Evolutionary conservation across 2,888 invertebrate species (phyloP).

Genomic region (Chymomyza fuscimana): DNA sequence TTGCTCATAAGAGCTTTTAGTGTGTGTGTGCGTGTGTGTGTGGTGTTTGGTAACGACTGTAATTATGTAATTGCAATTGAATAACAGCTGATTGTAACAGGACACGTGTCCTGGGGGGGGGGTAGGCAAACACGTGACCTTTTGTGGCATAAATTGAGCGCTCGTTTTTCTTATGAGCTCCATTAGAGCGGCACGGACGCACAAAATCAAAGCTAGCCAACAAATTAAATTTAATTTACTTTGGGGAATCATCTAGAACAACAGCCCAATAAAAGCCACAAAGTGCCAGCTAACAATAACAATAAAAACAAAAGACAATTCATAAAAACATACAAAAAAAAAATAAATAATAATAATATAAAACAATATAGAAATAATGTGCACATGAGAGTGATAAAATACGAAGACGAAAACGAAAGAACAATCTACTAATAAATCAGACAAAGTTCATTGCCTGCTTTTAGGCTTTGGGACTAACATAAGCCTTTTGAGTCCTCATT

Average conservation of each 20-base stretch:
- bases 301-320: slow-evolving; percentile 1
- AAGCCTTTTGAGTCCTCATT: slow-evolving; percentile 5
- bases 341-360: neutral
- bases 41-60: slow-evolving; percentile 15
- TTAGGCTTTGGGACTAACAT: slow-evolving; percentile 38
- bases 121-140: neutral
- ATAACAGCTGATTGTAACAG: slow-evolving; percentile 6
- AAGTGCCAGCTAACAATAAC: slow-evolving; percentile 13
- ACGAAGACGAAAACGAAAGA: neutral
- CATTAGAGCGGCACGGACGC: neutral
- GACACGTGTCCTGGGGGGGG: slow-evolving; percentile 24
- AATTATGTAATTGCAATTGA: slow-evolving; percentile 53
- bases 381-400: slow-evolving; percentile 2
- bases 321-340: slow-evolving; percentile 10
- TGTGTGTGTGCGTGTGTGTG: neutral
- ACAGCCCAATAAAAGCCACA: slow-evolving; percentile 6
- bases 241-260: neutral
- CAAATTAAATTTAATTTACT: neutral
- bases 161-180: neutral
- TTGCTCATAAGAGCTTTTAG: neutral
- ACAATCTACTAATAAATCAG: slow-evolving; percentile 32
- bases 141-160: too few relatives aligned
- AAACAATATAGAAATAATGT: neutral
- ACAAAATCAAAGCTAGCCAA: neutral
- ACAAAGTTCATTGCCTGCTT: slow-evolving; percentile 52